Evolutionary conservation across 2,888 invertebrate species (phyloP).

Genomic region (Conus canariensis): DNA sequence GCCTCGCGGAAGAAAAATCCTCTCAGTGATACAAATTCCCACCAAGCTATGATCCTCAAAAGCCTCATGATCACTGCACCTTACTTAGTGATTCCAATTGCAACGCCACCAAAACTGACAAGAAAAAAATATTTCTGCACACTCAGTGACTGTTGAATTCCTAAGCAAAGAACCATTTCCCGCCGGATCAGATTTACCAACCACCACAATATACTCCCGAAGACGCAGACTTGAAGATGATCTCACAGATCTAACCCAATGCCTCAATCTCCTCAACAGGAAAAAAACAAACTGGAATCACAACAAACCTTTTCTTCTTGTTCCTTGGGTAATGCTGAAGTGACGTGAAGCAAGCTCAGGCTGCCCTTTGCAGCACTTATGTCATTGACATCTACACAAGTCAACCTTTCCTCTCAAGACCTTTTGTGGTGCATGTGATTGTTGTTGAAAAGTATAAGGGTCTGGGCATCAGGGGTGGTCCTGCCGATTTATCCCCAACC

Average conservation of each 20-base stretch:
- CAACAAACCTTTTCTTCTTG: constrained; percentile 33
- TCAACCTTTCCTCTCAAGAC: constrained; percentile 48
- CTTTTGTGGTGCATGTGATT: constrained; percentile 46
- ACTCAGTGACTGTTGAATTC: not conserved
- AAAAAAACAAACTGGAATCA: constrained; percentile 12
- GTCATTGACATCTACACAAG: constrained; percentile 35
- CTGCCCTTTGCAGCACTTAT: constrained; percentile 29
- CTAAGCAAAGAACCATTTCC: not conserved
- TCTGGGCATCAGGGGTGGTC: constrained; percentile 44
- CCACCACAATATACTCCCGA: not conserved
- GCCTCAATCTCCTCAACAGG: constrained; percentile 16
- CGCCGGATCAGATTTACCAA: not conserved
- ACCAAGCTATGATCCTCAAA: not conserved
- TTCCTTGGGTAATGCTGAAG: not conserved
- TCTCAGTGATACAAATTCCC: not conserved
- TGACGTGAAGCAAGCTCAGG: not conserved
- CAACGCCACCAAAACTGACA: not conserved
- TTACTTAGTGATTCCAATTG: not conserved
- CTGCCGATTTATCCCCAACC: not conserved
- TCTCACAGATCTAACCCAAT: not conserved
- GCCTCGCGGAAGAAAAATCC: not conserved
- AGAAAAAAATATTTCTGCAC: not conserved
- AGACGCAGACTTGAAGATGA: not conserved
- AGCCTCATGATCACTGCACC: not conserved
- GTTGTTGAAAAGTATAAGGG: constrained; percentile 45